Percentiles rank a stretch among this genome's conserved stretches.
Conservation (phyloP, 2,797 vertebrate genomes). For the Glossophaga mutica region DNA sequence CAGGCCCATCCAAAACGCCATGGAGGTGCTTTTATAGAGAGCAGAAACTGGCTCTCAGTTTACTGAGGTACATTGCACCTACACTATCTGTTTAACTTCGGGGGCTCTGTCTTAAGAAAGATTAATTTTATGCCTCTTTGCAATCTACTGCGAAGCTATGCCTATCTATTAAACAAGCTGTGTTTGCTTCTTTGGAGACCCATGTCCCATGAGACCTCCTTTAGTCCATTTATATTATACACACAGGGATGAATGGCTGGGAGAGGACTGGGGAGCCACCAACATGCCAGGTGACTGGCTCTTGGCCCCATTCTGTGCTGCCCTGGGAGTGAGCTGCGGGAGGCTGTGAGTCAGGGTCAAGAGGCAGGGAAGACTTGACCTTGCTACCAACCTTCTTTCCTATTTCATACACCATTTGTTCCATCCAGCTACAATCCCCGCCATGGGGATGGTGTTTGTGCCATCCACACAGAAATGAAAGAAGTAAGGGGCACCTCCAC, state of each 20-base stretch:
- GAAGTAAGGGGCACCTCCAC: background rate
- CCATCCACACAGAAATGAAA: background rate
- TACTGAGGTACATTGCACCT: no score
- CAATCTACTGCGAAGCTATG: background rate
- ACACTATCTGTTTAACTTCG: background rate
- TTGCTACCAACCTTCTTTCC: background rate
- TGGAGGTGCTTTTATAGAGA: background rate
- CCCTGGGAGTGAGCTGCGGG: background rate
- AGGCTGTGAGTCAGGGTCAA: background rate
- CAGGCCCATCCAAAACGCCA: background rate
- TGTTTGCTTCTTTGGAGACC: background rate
- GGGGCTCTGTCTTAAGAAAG: background rate
- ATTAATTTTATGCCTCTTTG: background rate
- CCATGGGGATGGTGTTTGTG: background rate
- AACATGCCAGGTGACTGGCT: background rate
- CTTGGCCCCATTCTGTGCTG: background rate
- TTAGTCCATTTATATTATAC: background rate
- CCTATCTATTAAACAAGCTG: background rate
- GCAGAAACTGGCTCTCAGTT: background rate
- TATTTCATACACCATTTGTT: background rate
- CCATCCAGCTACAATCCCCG: background rate
- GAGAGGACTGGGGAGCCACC: background rate
- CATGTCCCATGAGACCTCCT: background rate
- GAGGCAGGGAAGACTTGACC: background rate
- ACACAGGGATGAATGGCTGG: background rate